Base-by-base conservation (phyloP, 2,888 invertebrate species). In the Imbricaverruca yamaguchii region DNA sequence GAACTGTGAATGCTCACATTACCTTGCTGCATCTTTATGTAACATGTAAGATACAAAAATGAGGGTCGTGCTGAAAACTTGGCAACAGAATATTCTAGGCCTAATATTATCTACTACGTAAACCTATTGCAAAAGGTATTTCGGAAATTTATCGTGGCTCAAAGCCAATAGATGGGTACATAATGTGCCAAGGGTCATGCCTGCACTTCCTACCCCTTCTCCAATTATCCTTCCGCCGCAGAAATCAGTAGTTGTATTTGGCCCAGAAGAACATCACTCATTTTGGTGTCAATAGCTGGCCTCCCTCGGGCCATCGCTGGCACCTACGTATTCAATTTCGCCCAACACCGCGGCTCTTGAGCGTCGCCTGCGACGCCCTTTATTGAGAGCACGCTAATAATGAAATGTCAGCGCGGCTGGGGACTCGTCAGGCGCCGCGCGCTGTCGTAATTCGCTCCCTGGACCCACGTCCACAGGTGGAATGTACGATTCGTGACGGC, bases 351-450 rank as follows among this genome's bases (percentile, higher is more conserved):
- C 55, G 39, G 9, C 74, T 21, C 74, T 74, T 74, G 74, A 74
- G 74, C 21, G 74, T 21, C 55, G 55, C 74, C 55, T 55, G 74
- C 74, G 74, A 55, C 18, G 15, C 8, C 53, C 74, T 74, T 74
- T 74, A 74, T 74, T 74, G 74, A 74, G 74, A 74, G 74, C 55
- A 11, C 21, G 74, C 74, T 74, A 74, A 74, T 74, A 74, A 74
- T 74, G 74, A 74, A 74, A 74, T 74, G 74, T 74, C 74, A n/a
- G 23, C 53, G 74, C 55, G 74, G 21, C 55, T 1, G 21, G 74
- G 74, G 53, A 21, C 53, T 39, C 12, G 69, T 13, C 0, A 15
- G 39, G 15, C 39, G 3, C 9, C 3, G 21, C 53, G 74, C 18
- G 15, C 2, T 1, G 21, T 55, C 8, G 53, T 74, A 74, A 74